Evolutionary conservation across 2,888 invertebrate species (phyloP), one percentile per base, ranked within the genome.

Genomic region (Zygothrica quintamaculata): DNA sequence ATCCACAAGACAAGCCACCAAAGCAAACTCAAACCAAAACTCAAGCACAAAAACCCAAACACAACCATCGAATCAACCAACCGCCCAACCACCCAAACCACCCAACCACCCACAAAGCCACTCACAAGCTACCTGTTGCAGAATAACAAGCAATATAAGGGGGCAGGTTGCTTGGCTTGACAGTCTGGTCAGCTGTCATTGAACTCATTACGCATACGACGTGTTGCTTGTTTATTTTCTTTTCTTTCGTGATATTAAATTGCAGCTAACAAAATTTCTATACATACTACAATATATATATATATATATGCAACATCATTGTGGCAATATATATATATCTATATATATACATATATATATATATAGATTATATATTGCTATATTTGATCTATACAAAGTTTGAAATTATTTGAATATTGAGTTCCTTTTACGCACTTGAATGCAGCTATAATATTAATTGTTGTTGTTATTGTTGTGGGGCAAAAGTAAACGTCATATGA

Each of bases 111-210:
- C 26, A 16, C n/a, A n/a, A n/a, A 8, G 26, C 33, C 18, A 50
- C 15, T 31, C 31, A 25, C 44, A 25, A 26, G 53, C 55, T 43
- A 65, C 65, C 70, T 74, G 74, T 72, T 72, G 72, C 75, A 52
- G 43, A 33, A 43, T 11, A 59, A 36, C 36, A 40, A 33, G 18
- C 52, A 48, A 61, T 33, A 15, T 31, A n/a, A n/a, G n/a, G n/a
- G n/a, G 42, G 18, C 33, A 42, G 34, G n/a, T 29, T 29, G 13
- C 8, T 9, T 8, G 22, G 12, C 44, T 13, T 29, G 7, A 15
- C 12, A 57, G 57, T 58, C 39, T 43, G 50, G 42, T 36, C 46
- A 42, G 43, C 52, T 31, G 44, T 44, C 67, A 52, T 37, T 59
- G 37, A 48, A 22, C 25, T 52, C 39, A 29, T 61, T 51, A 69